These are phyloP conservation scores for Triplophysa tibetana DNA, from an alignment of 2,113 vertebrate genomes.

Conservation along the genomic window DNA sequence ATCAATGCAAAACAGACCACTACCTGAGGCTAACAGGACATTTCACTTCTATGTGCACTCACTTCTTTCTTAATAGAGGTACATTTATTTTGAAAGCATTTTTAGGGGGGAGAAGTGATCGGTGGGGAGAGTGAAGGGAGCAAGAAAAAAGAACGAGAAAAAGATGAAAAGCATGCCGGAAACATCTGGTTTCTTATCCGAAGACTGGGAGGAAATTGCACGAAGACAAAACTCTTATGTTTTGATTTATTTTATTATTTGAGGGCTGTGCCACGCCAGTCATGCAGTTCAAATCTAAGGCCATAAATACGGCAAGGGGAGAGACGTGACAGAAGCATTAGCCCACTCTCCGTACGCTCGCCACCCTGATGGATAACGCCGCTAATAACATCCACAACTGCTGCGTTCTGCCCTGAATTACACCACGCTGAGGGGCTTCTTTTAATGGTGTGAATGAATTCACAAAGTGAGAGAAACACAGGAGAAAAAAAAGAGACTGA, in stretches of 20 bases:
- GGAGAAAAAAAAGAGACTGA: neutral
- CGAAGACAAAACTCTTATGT: conserved; percentile 93
- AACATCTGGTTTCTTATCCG: conserved; percentile 98
- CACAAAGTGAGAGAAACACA: conserved; percentile 2
- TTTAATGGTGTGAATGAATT: conserved; percentile 70
- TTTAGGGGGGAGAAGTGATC: conserved; percentile 55
- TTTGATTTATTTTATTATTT: conserved; percentile 96
- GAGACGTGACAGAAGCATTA: conserved; percentile 81
- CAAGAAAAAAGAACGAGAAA: conserved; percentile 71
- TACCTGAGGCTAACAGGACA: conserved; percentile 87
- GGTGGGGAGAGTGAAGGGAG: conserved; percentile 41
- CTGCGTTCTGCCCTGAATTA: conserved; percentile 84
- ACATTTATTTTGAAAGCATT: conserved; percentile 87
- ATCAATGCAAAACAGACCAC: conserved; percentile 97
- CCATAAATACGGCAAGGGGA: conserved; percentile 83
- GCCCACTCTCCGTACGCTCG: conserved; percentile 79
- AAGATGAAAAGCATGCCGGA: conserved; percentile 93
- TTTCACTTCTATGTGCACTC: conserved; percentile 77
- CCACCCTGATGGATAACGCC: conserved; percentile 83
- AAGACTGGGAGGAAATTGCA: conserved; percentile 91
- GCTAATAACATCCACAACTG: conserved; percentile 85
- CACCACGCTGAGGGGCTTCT: conserved; percentile 66
- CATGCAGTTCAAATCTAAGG: conserved; percentile 83
- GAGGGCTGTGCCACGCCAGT: conserved; percentile 82
- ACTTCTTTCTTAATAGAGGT: conserved; percentile 64